Evolutionary conservation across 2,888 invertebrate genomes (phyloP), one percentile per base, ranked within the genome.

Genomic region (Amphipyra berbera): DNA sequence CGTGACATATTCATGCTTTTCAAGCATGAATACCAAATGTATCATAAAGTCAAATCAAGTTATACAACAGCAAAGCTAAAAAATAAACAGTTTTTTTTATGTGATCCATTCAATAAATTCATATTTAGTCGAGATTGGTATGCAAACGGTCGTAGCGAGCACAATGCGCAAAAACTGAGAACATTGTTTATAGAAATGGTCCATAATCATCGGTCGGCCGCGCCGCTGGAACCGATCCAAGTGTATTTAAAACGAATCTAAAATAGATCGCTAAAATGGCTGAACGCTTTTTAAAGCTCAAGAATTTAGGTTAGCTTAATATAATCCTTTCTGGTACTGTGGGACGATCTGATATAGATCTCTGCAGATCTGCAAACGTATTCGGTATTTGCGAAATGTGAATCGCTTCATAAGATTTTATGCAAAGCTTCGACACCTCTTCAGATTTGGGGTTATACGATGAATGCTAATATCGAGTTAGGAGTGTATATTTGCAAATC

Each of bases 211-310:
- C 40, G 33, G 41, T 12, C 27, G 33, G 41, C 47, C 58, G 63
- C 53, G 46, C 76, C 40, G 48, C 79, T 87, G 88, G 88, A 82
- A 62, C 53, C 13, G 53, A 56, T 87, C 88, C 87, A 87, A 84
- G 70, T 81, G 76, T 87, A 87, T 87, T 85, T 84, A 65, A 70
- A 79, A 60, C 79, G 49, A 59, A 57, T 62, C 81, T 59, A 64
- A 84, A 87, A 88, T 87, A 88, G 78, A 82, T 71, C 59, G 70
- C 74, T 63, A 70, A 82, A 82, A 73, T 61, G 63, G 66, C 73
- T 10, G 64, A 63, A 56, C 48, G 63, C 60, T 74, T 73, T 76
- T 77, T 70, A 73, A 63, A 78, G 60, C 65, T 55, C 69, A 66
- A 60, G 70, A 68, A 81, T 81, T 73, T 73, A 65, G 76, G 78